Evolutionary conservation across 1,140 invertebrate genomes (phyloP), one percentile per base, ranked within the genome.

Genomic region (Spodoptera litura): DNA sequence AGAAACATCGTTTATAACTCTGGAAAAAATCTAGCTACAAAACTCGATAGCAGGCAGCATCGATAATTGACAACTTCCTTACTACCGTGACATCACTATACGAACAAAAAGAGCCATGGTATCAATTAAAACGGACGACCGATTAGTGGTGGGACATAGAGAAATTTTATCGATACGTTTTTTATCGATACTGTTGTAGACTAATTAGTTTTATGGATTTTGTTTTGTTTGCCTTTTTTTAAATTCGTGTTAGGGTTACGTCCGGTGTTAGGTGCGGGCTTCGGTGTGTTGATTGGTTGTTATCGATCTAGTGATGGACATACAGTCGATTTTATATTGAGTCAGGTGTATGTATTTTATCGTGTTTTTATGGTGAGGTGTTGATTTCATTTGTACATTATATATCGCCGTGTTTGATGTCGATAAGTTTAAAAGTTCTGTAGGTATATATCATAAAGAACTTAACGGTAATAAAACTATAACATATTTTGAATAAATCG

Each of bases 61-160:
- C 72, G 58, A 52, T 75, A 75, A 75, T 75, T 75, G 72, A 62
- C 58, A 75, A 75, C 58, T 75, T 75, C 72, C 72, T 75, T 75
- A 44, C 72, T 58, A 44, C 20, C 11, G 49, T 75, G 58, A 75
- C 73, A 49, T 75, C 73, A 75, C 73, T 75, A 64, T 27, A 64
- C 13, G 73, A 64, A 55, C 73, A 75, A 75, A 75, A 75, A 74
- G 59, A 52, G 15, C 56, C 27, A 27, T 59, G 59, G 73, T 75
- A 75, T 75, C 73, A 75, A 75, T 75, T 75, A 75, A 75, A 75
- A 64, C 59, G 58, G 73, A 62, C 49, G 58, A 15, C 13, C 44
- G 25, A 70, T 27, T 75, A 64, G 73, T 27, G 73, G 58, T 75
- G 73, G 58, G 73, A 75, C 73, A 64, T 9, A 8, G 12, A 11